Evolutionary conservation across 1,140 invertebrate species (phyloP), one percentile per base, ranked within the genome.

Genomic region (Dendroctonus valens): DNA sequence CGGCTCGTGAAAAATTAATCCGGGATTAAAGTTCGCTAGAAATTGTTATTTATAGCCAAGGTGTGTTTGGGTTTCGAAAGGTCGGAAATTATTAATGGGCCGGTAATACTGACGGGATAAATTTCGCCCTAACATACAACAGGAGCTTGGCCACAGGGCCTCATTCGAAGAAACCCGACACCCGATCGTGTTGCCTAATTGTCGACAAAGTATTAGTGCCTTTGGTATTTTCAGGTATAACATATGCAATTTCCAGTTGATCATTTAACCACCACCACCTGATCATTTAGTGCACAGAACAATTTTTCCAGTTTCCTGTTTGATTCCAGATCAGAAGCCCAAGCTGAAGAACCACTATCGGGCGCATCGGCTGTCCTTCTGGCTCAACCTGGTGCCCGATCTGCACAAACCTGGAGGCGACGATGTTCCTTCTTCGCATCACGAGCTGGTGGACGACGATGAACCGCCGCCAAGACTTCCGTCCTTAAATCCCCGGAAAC

Each of bases 261-360:
- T n/a, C n/a, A n/a, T n/a, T n/a, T n/a, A n/a, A n/a, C n/a, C n/a
- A n/a, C n/a, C n/a, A n/a, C n/a, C n/a, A n/a, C n/a, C n/a, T n/a
- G n/a, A n/a, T n/a, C n/a, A n/a, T n/a, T n/a, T n/a, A n/a, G n/a
- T n/a, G n/a, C n/a, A n/a, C n/a, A n/a, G n/a, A n/a, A n/a, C n/a
- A 52, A 52, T 26, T 15, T 52, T 52, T 52, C 12, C 50, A 52
- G 5, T 0, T n/a, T 11, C 0, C 7, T n/a, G 11, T 48, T 48
- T 48, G 14, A 1, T 71, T 80, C 14, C 79, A 92, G 93, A 94
- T 76, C 88, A 88, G 26, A 94, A 94, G 79, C 89, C 92, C 0
- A 93, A 94, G 76, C 77, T 95, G 39, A 92, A 96, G 75, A 94
- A 95, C 74, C 96, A 97, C 80, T 98, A 98, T 80, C 86, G 96